These are phyloP conservation scores for Numenius arquata DNA, from an alignment of 2,113 vertebrate genomes.

Conservation along the genomic window DNA sequence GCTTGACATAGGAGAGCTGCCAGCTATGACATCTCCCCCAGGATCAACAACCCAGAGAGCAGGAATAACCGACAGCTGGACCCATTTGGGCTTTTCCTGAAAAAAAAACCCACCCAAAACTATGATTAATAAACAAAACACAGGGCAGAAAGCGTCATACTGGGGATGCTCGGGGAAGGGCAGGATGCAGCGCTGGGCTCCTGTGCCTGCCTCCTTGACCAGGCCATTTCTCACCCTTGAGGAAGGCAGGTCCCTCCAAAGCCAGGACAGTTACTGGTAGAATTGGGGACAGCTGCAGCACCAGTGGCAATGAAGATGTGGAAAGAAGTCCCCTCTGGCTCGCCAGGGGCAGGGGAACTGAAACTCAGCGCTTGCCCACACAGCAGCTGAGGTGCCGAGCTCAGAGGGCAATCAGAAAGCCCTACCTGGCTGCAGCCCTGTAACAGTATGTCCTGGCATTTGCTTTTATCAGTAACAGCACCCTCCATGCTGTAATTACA, in stretches of 20 bases:
- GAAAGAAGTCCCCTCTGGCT: background rate
- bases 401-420: rapidly evolving
- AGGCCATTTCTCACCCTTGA: background rate
- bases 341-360: background rate
- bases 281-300: rapidly evolving
- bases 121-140: background rate
- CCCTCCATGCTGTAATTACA: background rate
- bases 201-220: rapidly evolving
- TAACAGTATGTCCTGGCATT: background rate
- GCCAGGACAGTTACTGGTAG: no score
- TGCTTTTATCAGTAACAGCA: background rate
- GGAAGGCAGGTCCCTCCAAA: background rate
- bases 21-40: constrained; percentile 1
- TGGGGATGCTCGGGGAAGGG: background rate
- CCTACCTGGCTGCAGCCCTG: background rate
- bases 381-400: rapidly evolving
- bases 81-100: background rate
- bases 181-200: background rate
- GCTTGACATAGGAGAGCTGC: background rate
- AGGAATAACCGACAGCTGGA: background rate
- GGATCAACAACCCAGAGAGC: background rate
- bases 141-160: background rate
- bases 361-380: rapidly evolving
- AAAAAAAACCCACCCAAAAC: background rate
- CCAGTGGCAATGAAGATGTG: background rate